Conservation (phyloP, 2,888 invertebrate genomes). For the Morinoia aosen region DNA sequence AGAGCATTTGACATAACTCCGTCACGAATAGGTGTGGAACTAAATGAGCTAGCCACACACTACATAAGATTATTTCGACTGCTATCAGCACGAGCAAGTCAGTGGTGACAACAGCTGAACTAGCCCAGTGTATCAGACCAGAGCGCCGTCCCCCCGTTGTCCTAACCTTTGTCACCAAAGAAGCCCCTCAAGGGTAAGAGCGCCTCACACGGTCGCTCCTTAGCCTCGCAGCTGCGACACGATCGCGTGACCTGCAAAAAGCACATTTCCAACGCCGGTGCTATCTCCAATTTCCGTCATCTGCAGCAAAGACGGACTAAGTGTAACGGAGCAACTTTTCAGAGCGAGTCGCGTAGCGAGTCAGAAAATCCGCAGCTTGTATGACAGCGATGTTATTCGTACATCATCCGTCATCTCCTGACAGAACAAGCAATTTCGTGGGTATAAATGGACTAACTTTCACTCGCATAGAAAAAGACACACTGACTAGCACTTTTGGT, state of each 20-base stretch:
- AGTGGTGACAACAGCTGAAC: too few species aligned
- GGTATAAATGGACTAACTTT: neutral
- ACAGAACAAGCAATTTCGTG: neutral
- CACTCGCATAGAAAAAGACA: neutral
- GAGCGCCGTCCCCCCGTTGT: neutral
- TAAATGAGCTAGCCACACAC: neutral
- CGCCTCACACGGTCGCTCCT: neutral
- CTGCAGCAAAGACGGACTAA: neutral
- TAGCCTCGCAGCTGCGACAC: neutral
- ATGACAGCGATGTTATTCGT: neutral
- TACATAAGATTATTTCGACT: too few species aligned
- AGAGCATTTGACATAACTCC: neutral
- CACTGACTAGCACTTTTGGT: neutral
- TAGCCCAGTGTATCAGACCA: neutral
- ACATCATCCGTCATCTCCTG: neutral
- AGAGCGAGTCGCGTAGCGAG: neutral
- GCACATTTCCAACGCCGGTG: neutral
- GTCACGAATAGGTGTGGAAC: neutral
- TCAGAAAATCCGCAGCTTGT: neutral
- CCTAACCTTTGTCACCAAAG: too few species aligned
- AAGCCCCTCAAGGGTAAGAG: neutral
- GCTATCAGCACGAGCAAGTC: too few species aligned
- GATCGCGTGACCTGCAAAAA: constrained; percentile 12
- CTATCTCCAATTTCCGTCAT: neutral
- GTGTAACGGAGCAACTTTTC: neutral